phyloP scores from a whole-genome alignment of 2,888 invertebrate species.

The Adela reaumurella region DNA sequence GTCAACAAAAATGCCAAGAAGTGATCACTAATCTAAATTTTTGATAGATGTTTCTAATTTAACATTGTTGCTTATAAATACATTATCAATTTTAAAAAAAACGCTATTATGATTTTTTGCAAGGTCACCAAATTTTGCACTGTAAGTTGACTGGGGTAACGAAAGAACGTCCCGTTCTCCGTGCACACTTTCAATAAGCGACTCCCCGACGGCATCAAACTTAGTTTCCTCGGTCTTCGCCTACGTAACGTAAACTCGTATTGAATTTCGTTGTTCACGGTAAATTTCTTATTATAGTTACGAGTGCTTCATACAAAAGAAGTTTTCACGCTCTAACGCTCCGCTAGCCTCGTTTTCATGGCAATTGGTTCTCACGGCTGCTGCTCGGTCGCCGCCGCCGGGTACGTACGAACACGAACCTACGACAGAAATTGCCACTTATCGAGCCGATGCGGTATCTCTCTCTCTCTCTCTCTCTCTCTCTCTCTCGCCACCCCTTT shows the following conservation, averaged over 20 bases:
- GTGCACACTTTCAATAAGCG: neutral
- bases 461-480: no score
- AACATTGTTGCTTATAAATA: no score
- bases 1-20: no score
- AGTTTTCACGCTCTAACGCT: neutral
- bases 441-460: neutral
- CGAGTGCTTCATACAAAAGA: neutral
- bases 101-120: no score
- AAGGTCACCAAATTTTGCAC: no score
- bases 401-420: neutral
- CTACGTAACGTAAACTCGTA: neutral
- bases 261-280: neutral
- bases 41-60: no score
- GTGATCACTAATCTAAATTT: no score
- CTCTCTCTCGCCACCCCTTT: neutral
- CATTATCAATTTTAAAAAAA: no score
- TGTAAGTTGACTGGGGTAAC: no score
- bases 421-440: neutral
- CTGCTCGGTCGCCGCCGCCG: neutral
- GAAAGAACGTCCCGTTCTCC: neutral
- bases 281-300: neutral
- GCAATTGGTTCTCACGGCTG: neutral
- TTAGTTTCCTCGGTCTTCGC: neutral
- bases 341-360: neutral
- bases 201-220: neutral